These are phyloP conservation scores for Tragelaphus scriptus DNA, from an alignment of 2,113 vertebrate genomes.

Conservation along the genomic window DNA sequence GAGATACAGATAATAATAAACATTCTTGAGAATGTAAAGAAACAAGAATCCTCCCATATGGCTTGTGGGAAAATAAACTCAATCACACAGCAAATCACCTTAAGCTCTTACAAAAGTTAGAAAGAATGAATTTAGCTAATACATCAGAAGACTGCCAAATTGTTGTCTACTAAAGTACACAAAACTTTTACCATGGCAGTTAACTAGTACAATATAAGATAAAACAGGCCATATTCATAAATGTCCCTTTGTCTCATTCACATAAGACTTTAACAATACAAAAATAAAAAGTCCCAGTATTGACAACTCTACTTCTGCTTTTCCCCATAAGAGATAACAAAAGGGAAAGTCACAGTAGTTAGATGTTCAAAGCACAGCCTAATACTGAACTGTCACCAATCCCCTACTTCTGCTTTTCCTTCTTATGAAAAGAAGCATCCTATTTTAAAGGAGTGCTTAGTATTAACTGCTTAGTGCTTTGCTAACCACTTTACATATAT, in stretches of 20 bases:
- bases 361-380: neutral
- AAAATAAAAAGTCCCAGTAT: neutral
- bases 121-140: neutral
- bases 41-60: neutral
- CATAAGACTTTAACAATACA: neutral
- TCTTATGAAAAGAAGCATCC: neutral
- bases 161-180: neutral
- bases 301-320: neutral
- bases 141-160: neutral
- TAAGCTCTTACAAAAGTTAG: neutral
- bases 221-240: neutral
- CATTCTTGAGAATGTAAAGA: neutral
- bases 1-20: neutral
- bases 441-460: neutral
- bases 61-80: neutral
- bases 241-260: neutral
- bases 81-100: neutral
- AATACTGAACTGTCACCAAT: neutral
- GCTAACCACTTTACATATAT: neutral
- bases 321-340: neutral
- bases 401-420: neutral
- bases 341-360: neutral
- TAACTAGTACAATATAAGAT: neutral
- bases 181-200: neutral
- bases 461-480: neutral